A percentile compares a stretch with the other conserved stretches of the same genome.
Conservation (phyloP, 2,888 invertebrate genomes). For the Eupithecia subfuscata region DNA sequence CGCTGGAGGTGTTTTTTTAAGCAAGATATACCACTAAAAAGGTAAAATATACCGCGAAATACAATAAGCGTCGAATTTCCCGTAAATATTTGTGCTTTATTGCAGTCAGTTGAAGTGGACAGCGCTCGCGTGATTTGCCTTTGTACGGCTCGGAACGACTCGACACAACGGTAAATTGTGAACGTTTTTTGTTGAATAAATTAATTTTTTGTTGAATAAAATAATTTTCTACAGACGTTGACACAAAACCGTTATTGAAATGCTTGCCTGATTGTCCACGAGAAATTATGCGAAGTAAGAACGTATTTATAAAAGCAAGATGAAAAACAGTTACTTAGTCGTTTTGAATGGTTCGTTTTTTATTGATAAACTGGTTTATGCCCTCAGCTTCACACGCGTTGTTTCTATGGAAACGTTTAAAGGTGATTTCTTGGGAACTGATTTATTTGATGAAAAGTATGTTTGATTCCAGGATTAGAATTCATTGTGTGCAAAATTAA, state of each 20-base stretch:
- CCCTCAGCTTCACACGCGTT: too few species aligned
- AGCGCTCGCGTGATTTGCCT: not conserved
- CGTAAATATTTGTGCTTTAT: not conserved
- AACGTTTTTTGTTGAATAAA: not conserved
- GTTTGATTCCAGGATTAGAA: too few species aligned
- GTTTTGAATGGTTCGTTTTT: not conserved
- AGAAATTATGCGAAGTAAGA: not conserved
- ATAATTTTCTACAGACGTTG: not conserved
- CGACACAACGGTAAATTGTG: not conserved
- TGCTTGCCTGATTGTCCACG: not conserved
- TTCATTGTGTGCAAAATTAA: too few species aligned
- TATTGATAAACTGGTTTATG: not conserved
- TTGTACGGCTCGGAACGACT: not conserved
- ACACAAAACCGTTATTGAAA: not conserved
- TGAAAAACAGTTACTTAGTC: not conserved
- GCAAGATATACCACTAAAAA: too few species aligned
- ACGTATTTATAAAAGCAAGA: not conserved
- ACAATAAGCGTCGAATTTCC: not conserved
- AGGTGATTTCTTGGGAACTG: too few species aligned
- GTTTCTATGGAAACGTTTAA: too few species aligned
- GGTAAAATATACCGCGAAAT: too few species aligned
- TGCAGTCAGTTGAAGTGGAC: not conserved
- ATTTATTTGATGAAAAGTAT: too few species aligned
- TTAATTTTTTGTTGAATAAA: conserved; percentile 4
- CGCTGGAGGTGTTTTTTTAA: too few species aligned